phyloP scores from a whole-genome alignment of 2,888 invertebrate genomes.

The Pomacea canaliculata region DNA sequence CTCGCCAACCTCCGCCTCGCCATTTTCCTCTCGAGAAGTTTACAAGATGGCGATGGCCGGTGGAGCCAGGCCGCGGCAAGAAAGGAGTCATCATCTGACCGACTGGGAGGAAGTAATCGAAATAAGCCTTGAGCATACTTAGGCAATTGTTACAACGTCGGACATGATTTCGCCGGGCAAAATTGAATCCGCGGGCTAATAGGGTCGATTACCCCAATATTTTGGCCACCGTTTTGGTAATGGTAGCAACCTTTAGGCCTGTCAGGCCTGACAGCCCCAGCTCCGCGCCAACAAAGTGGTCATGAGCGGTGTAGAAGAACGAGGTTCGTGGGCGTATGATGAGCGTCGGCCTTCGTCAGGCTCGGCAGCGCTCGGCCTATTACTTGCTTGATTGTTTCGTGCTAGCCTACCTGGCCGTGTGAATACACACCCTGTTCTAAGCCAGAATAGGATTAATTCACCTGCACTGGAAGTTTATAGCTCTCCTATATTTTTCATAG shows the following conservation, averaged over 20 bases:
- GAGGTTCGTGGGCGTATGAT: conserved; percentile 13
- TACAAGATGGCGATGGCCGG: conserved; percentile 31
- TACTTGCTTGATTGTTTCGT: background rate
- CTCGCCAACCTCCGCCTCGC: conserved; percentile 23
- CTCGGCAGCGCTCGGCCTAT: background rate
- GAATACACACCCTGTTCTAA: background rate
- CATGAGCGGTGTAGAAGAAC: background rate
- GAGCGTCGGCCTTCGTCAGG: conserved; percentile 13
- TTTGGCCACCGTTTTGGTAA: conserved; percentile 33
- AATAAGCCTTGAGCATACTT: conserved; percentile 37
- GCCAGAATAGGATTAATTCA: background rate
- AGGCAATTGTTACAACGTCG: conserved; percentile 33
- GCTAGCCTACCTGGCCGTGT: background rate
- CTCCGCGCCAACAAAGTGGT: conserved; percentile 14
- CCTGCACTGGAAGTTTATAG: too few species aligned
- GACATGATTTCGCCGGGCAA: conserved; percentile 25
- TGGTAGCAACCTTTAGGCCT: conserved; percentile 25
- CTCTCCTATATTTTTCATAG: too few species aligned
- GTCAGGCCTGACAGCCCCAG: conserved; percentile 21
- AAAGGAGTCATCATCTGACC: conserved; percentile 7
- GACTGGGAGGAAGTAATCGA: conserved; percentile 27
- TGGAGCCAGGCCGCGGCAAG: background rate
- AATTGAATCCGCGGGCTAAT: conserved; percentile 32
- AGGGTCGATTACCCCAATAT: conserved; percentile 35
- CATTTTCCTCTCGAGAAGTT: conserved; percentile 27